Base-by-base conservation (phyloP, 30 jellyfish, hydroid and myxozoan genomes). In the Catostylus mosaicus region DNA sequence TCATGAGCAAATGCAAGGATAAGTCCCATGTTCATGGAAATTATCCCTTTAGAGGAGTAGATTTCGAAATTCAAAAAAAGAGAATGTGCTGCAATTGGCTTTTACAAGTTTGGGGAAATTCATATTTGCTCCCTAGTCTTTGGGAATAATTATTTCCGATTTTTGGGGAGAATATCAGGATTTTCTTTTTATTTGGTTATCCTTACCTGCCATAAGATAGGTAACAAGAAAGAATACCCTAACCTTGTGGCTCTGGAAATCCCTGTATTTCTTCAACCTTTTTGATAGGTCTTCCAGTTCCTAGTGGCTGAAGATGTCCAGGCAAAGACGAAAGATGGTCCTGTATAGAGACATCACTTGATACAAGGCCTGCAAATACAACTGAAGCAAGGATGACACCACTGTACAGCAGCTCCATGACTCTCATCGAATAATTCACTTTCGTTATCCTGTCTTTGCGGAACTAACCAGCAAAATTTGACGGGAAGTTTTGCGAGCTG, bases 251-350 rank as follows among this genome's bases (percentile, higher is more conserved):
- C 18, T 77, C 81, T 40, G 98, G 98, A 59, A 76, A 91, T 36
- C 83, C 96, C 2, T 59, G 65, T 1, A 91, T 40, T 35, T 67
- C 87, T 73, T 63, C 96, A n/a, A 91, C 89, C 51, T 78, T 77
- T 27, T 29, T 40, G 9, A 60, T 89, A 3, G 94, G 96, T 50
- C 90, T 90, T 35, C 90, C 90, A 32, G 96, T 37, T 18, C 94
- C 98, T 33, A 91, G 65, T 18, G 98, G 98, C 59, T 91, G 80
- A 68, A 91, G 32, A 67, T 91, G 98, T 22, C 98, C 98, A 1
- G 98, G 98, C 82, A 69, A 83, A 33, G 74, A 30, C 4, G 92
- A 19, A 0, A 87, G 95, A 68, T 90, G 89, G 19, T 88, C 95
- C 43, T 34, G 16, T 22, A 85, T 69, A 30, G 94, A 57, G 0